These are phyloP conservation scores for Gouania willdenowi DNA, from an alignment of 2,797 vertebrate genomes.

Conservation along the genomic window DNA sequence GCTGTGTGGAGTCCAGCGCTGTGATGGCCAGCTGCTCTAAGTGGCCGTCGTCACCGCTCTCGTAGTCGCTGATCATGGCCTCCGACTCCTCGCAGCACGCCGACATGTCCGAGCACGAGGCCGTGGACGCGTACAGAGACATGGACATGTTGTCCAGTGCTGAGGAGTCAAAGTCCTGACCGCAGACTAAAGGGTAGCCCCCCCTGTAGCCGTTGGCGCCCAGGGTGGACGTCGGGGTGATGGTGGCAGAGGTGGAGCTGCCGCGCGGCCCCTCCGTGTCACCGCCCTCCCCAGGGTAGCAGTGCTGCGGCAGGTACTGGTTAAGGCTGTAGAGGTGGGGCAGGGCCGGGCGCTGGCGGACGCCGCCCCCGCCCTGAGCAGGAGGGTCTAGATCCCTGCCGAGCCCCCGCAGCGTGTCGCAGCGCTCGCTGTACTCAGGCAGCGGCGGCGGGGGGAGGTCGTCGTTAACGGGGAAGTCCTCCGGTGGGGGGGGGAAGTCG, in stretches of 20 bases:
- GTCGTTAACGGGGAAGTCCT: conserved; percentile 87
- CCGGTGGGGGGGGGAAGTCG: conserved; percentile 93
- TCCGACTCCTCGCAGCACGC: conserved; percentile 96
- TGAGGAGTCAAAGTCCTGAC: conserved; percentile 83
- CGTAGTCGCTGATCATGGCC: conserved; percentile 96
- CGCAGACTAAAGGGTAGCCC: conserved; percentile 76
- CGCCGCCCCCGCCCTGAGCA: conserved; percentile 68
- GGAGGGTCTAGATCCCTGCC: conserved; percentile 67
- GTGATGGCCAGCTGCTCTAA: conserved; percentile 83
- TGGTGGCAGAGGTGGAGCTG: conserved; percentile 62
- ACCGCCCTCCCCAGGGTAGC: conserved; percentile 82
- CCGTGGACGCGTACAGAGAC: conserved; percentile 90
- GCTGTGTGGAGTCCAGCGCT: conserved; percentile 88
- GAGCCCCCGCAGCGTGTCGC: conserved; percentile 82
- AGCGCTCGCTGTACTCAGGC: conserved; percentile 83
- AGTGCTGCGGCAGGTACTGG: conserved; percentile 88
- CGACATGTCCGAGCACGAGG: conserved; percentile 97
- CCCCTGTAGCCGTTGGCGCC: conserved; percentile 76
- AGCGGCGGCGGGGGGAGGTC: conserved; percentile 89
- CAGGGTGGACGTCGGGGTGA: conserved; percentile 77
- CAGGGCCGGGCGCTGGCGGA: conserved; percentile 78
- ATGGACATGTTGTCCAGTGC: conserved; percentile 86
- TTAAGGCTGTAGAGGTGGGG: conserved; percentile 87
- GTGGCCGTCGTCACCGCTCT: conserved; percentile 90
- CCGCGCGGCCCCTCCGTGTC: conserved; percentile 76